Evolutionary conservation across 2,797 vertebrate species (phyloP).

Genomic region (Pristis pectinata): DNA sequence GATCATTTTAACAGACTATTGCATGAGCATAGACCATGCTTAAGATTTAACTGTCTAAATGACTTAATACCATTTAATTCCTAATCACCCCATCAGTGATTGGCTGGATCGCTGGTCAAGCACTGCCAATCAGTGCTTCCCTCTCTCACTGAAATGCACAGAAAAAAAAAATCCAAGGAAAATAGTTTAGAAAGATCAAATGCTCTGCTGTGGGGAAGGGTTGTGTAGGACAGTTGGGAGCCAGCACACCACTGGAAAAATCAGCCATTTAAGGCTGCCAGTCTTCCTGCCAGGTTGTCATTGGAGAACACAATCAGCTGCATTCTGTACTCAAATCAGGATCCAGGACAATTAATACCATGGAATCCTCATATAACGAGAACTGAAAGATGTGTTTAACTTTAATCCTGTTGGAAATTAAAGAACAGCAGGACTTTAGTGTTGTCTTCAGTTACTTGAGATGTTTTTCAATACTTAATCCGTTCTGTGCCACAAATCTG

Average conservation of each 20-base stretch:
- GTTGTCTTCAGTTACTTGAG: background rate
- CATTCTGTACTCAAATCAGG: background rate
- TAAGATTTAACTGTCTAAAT: background rate
- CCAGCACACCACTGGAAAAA: background rate
- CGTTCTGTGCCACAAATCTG: background rate
- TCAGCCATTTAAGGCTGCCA: background rate
- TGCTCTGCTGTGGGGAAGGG: background rate
- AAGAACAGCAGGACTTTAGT: background rate
- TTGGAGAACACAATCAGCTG: background rate
- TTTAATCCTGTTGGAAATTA: background rate
- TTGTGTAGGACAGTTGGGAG: background rate
- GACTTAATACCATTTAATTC: background rate
- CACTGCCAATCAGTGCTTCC: background rate
- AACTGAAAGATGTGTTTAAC: background rate
- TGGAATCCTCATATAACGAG: background rate
- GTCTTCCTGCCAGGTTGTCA: background rate
- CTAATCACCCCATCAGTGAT: background rate
- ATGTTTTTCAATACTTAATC: background rate
- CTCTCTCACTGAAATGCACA: background rate
- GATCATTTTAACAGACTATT: background rate
- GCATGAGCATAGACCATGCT: background rate
- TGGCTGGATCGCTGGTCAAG: background rate
- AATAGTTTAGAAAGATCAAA: background rate
- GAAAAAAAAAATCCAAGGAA: background rate
- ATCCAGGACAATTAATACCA: background rate